These are phyloP conservation scores for Phrynocephalus guinanensis DNA, from an alignment of 2,797 vertebrate genomes.

Conservation along the genomic window DNA sequence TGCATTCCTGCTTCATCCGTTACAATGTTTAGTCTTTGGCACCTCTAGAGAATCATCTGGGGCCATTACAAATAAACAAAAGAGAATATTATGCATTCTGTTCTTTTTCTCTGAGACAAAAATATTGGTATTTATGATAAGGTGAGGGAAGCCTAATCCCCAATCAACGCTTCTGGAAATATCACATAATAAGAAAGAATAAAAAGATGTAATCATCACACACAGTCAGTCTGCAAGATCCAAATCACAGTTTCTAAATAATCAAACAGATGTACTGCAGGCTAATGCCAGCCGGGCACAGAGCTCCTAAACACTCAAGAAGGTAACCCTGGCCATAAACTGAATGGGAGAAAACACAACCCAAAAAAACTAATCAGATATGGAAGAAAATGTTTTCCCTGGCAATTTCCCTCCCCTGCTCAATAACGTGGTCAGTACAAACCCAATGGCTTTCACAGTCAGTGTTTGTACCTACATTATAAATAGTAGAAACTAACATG, in stretches of 20 bases:
- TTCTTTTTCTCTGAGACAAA: background rate
- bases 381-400: background rate
- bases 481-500: too few species aligned
- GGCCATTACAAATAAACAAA: conserved; percentile 34
- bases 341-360: background rate
- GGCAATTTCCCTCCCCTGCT: background rate
- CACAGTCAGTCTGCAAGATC: background rate
- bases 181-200: background rate
- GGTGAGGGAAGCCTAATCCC: background rate
- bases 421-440: background rate
- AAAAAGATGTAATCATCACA: background rate
- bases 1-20: conserved; percentile 6
- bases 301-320: background rate
- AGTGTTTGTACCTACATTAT: too few species aligned
- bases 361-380: background rate
- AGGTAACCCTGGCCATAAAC: background rate
- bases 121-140: conserved; percentile 2
- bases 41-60: conserved; percentile 18
- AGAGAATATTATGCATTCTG: conserved; percentile 11
- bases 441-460: too few species aligned
- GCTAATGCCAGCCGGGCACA: background rate
- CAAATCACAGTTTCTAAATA: background rate
- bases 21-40: conserved; percentile 19
- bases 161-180: background rate
- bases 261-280: background rate